Evolutionary conservation across 2,888 invertebrate genomes (phyloP), one percentile per base, ranked within the genome.

Genomic region (Polydrusus cervinus): DNA sequence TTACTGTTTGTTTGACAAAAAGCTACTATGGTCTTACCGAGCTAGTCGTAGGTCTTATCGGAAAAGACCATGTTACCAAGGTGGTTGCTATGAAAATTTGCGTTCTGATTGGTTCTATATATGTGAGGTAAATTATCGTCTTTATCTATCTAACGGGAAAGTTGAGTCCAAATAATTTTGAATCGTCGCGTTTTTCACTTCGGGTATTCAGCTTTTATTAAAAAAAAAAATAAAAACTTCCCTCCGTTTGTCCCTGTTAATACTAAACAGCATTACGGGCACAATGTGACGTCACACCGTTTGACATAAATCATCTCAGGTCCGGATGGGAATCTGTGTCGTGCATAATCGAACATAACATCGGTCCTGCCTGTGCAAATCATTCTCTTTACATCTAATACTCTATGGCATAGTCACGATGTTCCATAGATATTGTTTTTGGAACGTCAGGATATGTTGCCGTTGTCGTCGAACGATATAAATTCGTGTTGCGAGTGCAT

Each of bases 261-360:
- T 64, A 30, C 49, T 49, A 30, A 64, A 64, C 64, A 30, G 49
- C 47, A 49, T 49, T 49, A 64, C 49, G 47, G 49, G 61, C 14
- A 74, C 61, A 64, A 45, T 61, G 25, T 75, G 67, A 66, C 71
- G 71, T 75, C 67, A 71, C 61, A 43, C 51, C 61, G 51, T 71
- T 34, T 66, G 71, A 71, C 66, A 70, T 75, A 75, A 75, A 75
- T 75, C 71, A 75, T 75, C 16, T 64, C 18, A 30, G 51, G 61
- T 70, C 65, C 72, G 72, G 69, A 69, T 73, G 72, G 60, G 70
- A 72, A 76, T 72, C 69, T 72, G 69, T 73, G 76, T 73, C 72
- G 65, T 76, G 72, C 73, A 76, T 76, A 76, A 76, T 76, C 69
- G 72, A 72, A 76, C 68, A 72, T 53, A 34, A 49, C 75, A 67